phyloP scores from a whole-genome alignment of 2,113 vertebrate genomes.

The Cacatua alba region DNA sequence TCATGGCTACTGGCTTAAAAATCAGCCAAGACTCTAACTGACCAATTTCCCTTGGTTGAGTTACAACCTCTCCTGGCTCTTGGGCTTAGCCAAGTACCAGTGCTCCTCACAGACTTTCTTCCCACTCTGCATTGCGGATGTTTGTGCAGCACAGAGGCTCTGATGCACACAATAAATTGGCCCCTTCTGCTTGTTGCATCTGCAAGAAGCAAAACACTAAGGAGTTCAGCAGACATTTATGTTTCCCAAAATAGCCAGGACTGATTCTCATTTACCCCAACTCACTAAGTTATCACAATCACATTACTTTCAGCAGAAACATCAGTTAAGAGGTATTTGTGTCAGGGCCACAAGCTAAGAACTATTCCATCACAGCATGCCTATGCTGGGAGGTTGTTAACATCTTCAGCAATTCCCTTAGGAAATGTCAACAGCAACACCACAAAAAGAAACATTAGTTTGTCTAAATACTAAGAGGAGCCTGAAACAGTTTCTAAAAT shows the following conservation, averaged over 20 bases:
- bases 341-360: constrained; percentile 21
- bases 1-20: not conserved
- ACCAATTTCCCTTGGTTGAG: not conserved
- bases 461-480: constrained; percentile 23
- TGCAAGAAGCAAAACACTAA: constrained; percentile 2
- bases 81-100: not conserved
- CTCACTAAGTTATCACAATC: constrained; percentile 30
- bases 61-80: not conserved
- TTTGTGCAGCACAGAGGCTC: not conserved
- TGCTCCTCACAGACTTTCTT: not conserved
- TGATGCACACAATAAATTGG: not conserved
- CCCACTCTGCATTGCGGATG: not conserved
- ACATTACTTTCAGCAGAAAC: constrained; percentile 13
- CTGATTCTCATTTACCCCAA: not conserved
- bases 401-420: constrained; percentile 8
- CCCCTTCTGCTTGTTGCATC: not conserved
- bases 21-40: not conserved
- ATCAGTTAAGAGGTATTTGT: constrained; percentile 14
- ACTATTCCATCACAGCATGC: not conserved
- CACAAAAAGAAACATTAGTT: constrained; percentile 1
- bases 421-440: constrained; percentile 21
- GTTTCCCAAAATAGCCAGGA: not conserved
- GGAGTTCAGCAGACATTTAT: not conserved
- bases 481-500: constrained; percentile 21
- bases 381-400: constrained; percentile 4